Evolutionary conservation across 2,797 vertebrate species (phyloP), one percentile per base, ranked within the genome.

Genomic region (Remorina albescens): DNA sequence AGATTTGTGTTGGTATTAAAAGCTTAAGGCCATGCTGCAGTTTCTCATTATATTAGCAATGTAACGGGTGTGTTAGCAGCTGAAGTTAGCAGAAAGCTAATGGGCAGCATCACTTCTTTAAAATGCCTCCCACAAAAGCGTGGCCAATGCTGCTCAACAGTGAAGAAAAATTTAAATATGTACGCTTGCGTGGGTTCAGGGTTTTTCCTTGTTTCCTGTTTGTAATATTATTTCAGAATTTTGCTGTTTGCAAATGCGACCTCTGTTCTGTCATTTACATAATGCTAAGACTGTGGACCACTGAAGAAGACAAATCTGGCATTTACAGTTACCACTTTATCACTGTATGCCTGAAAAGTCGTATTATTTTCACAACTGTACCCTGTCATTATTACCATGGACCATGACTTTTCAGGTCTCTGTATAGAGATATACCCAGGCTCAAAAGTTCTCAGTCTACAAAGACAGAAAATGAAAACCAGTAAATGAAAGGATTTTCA

Each of bases 11-110:
- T 39, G 58, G 85, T 78, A 80, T 88, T 86, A 82, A 79, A 82
- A 84, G 81, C 86, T 86, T 58, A 76, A 76, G 77, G 75, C 82
- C 42, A 23, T 11, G 37, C 74, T 72, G 76, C 70, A 78, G 80
- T 79, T 86, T 78, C 81, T 88, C 74, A 80, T 88, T 86, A 82
- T 67, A 75, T 84, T 85, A n/a, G 49, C 59, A 26, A 13, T 63
- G 63, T 71, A 71, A 74, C 11, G 3, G 58, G 59, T 53, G 34
- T 53, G 79, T 71, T 65, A 63, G 68, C 71, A 72, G 82, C 86
- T 82, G 84, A 90, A 73, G 80, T 86, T 79, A 81, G 90, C 86
- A 84, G 75, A 87, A 86, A 78, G 79, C 71, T 82, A 70, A 80
- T 51, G 67, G 72, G 81, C 85, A 51, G 75, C 79, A 18, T 74